Conservation (phyloP, 2,113 vertebrate species). For the Narcine bancroftii region DNA sequence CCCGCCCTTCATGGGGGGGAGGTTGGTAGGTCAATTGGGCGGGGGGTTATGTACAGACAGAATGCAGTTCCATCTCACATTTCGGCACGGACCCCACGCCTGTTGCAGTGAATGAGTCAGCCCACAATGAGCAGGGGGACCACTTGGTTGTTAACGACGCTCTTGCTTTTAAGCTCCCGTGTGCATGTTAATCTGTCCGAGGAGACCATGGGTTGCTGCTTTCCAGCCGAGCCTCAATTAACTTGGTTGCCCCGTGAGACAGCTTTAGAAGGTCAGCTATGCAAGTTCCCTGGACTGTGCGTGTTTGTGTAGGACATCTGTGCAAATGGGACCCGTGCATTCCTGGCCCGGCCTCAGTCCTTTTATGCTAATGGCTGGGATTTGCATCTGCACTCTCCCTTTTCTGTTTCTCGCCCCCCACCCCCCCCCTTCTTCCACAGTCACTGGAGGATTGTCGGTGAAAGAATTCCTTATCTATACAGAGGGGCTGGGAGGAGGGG, state of each 20-base stretch:
- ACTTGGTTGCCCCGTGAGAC: conserved; percentile 32
- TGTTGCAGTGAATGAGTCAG: background rate
- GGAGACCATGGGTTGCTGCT: background rate
- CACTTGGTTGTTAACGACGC: background rate
- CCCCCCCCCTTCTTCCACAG: background rate
- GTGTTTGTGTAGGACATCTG: conserved; percentile 33
- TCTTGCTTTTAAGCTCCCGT: background rate
- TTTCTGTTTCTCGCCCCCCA: background rate
- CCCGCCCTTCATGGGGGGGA: no score
- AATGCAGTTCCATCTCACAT: no score
- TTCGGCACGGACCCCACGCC: no score
- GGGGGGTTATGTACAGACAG: no score
- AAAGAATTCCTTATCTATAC: background rate
- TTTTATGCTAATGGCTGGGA: background rate
- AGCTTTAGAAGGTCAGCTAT: conserved; percentile 32
- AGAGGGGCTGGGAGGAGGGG: background rate
- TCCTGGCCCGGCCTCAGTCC: background rate
- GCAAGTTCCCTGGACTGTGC: conserved; percentile 24
- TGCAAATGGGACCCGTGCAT: background rate
- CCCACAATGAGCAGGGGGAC: no score
- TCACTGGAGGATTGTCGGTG: background rate
- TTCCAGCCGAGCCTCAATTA: conserved; percentile 22
- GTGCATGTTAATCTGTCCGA: background rate
- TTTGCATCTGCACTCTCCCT: background rate
- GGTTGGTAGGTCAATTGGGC: no score